Base-by-base conservation (phyloP, 2,113 vertebrate genomes). In the Eclectus roratus region DNA sequence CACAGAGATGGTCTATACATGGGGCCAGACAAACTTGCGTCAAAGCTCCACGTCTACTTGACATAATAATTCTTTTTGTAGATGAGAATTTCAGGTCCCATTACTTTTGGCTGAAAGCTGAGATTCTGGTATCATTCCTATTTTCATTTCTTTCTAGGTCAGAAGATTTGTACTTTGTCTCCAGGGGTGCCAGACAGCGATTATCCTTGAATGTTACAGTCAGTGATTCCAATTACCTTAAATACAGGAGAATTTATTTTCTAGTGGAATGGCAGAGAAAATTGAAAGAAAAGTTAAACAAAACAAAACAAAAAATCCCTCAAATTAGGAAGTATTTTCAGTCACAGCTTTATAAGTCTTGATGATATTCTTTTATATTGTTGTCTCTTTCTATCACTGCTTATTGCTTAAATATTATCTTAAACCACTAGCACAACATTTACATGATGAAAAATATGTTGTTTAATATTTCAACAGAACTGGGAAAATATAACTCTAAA, bases 121-220 rank as follows among this genome's bases (percentile, higher is more conserved):
- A 11, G 24, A 20, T 47, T 65, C 14, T 74, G 69, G 2, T 53
- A 72, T 80, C 69, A 81, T 66, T 91, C 17, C 9, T 78, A 44
- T 85, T 94, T 91, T 71, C 17, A 66, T 79, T 89, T 92, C 60
- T 83, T 87, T 89, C 80, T 81, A 80, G 89, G 64, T 87, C 89
- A 93, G 58, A 93, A 86, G 73, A 43, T 77, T 56, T 83, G 56
- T 81, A 17, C n/a, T 82, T 47, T 78, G 24, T 80, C 70, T 90
- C 63, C 76, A 82, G n/a, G 73, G 61, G 28, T 94, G 79, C 74
- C 79, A 95, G 91, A 88, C 49, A 80, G 58, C 0, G 12, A 78
- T 93, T 88, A 90, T 88, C 46, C 71, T 60, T 5, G 4, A 88
- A 73, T 33, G 37, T 88, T 88, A 70, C 66, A 77, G 66, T 46